A percentile compares a stretch with the other conserved stretches of the same genome.
These are phyloP conservation scores for Acheta domesticus DNA, from an alignment of 2,888 invertebrate genomes.

Conservation along the genomic window DNA sequence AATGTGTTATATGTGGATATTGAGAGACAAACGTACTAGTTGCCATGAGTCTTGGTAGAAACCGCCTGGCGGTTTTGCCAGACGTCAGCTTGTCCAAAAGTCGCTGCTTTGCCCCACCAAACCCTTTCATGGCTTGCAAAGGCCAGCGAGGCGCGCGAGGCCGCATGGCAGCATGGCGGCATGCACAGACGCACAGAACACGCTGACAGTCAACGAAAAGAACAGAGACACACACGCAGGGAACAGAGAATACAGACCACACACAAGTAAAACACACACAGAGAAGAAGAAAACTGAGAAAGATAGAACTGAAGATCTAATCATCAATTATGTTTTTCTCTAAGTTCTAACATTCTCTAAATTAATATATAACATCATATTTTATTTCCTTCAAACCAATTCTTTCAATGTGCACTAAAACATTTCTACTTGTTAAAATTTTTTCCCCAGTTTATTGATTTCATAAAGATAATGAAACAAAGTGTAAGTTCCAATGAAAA, in stretches of 20 bases:
- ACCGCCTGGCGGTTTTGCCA: conserved; percentile 1
- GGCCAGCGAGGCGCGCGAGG: conserved; percentile 23
- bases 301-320: background rate
- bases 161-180: conserved; percentile 32
- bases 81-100: background rate
- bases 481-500: too few species aligned
- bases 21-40: background rate
- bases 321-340: too few species aligned
- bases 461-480: too few species aligned
- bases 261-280: background rate
- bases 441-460: too few species aligned
- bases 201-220: conserved; percentile 23
- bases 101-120: conserved; percentile 27
- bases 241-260: background rate
- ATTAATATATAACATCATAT: too few species aligned
- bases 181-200: conserved; percentile 33
- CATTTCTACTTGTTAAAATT: too few species aligned
- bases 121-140: conserved; percentile 33
- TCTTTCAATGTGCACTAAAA: too few species aligned
- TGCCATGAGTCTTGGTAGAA: conserved; percentile 7
- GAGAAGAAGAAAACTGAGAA: background rate
- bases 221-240: conserved; percentile 12
- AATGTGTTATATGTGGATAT: background rate
- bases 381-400: too few species aligned
- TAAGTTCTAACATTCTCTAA: too few species aligned